Conservation (phyloP, 2,113 vertebrate species). For the Ictalurus furcatus region DNA sequence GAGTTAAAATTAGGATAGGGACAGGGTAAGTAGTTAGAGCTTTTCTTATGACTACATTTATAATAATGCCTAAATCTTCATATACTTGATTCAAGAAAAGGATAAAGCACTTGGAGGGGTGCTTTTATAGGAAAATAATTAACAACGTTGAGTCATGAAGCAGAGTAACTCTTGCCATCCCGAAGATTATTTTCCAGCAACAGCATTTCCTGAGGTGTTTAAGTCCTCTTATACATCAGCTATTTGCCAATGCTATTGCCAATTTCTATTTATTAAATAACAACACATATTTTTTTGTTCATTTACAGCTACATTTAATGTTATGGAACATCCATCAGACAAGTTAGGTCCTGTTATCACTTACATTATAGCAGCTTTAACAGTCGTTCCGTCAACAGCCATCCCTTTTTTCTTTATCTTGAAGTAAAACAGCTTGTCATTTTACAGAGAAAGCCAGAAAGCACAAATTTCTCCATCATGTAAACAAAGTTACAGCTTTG, state of each 20-base stretch:
- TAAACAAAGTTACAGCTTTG: not conserved
- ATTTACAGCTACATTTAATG: not conserved
- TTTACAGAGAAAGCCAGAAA: not conserved
- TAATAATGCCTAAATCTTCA: not conserved
- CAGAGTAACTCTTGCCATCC: not conserved
- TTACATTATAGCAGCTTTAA: not conserved
- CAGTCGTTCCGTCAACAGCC: not conserved
- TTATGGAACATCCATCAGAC: not conserved
- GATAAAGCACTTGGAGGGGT: not conserved
- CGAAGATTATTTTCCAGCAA: not conserved
- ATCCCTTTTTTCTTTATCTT: not conserved
- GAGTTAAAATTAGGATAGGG: not conserved
- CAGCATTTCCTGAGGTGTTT: not conserved
- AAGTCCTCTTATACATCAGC: not conserved
- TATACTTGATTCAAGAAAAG: not conserved
- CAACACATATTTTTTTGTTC: not conserved
- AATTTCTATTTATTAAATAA: not conserved
- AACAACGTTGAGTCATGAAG: not conserved
- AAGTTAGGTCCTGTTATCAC: not conserved
- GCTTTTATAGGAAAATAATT: constrained; percentile 6
- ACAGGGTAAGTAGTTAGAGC: not conserved
- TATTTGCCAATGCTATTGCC: too few species aligned
- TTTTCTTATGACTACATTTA: not conserved
- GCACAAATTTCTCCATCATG: not conserved
- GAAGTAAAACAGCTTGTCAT: not conserved